Evolutionary conservation across 2,113 vertebrate species (phyloP), one percentile per base, ranked within the genome.

Genomic region (Clarias macrocephalus): DNA sequence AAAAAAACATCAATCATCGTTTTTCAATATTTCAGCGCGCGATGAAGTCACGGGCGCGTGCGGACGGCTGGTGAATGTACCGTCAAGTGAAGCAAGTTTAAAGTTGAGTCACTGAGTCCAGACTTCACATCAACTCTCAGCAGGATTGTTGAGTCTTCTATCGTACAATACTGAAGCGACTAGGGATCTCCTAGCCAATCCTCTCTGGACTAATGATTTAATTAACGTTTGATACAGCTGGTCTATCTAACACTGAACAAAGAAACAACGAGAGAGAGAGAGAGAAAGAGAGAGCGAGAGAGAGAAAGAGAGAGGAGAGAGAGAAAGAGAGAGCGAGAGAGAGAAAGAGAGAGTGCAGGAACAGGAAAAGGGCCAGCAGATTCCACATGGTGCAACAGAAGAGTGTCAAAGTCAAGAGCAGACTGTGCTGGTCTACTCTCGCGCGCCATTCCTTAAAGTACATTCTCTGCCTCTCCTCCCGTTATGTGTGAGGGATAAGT

Each of bases 301-400:
- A 89, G 82, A 21, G 70, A 79, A 52, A 79, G 87, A 33, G 65
- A 65, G 66, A 30, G 30, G 33, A n/a, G n/a, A n/a, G n/a, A n/a
- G n/a, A n/a, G n/a, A n/a, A n/a, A n/a, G n/a, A n/a, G n/a, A n/a
- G n/a, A n/a, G n/a, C n/a, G n/a, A n/a, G n/a, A n/a, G 66, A 37
- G 30, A 72, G 60, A 66, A 83, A 21, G 0, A 80, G 60, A 77
- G 86, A 23, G 68, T 33, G 82, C 84, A 65, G 88, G 82, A 23
- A 56, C 59, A 84, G 85, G 85, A 89, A 90, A 91, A 89, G 91
- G 88, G 93, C 89, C 83, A 88, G 83, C 83, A 80, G 89, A 88
- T 92, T 88, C 93, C 94, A 94, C 94, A 95, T 94, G 95, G 95
- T 85, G 65, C 89, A 93, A 93, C 93, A 95, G 94, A 94, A 94